phyloP scores from a whole-genome alignment of 1,140 invertebrate genomes.

The Polyergus mexicanus region DNA sequence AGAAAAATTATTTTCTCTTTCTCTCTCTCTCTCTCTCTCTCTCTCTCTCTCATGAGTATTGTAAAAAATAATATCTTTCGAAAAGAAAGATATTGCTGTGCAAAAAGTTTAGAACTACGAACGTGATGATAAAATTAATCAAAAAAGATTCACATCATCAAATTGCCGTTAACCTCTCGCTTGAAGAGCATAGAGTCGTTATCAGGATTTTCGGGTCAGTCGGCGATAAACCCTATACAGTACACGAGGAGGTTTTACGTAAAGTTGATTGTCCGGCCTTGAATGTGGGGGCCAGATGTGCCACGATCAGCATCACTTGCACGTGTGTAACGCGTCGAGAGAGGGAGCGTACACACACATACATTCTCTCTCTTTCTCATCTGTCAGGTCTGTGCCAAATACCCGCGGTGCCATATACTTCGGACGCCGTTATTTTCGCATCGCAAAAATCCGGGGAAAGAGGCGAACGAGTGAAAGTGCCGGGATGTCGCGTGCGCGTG shows the following conservation, averaged over 20 bases:
- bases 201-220: constrained; percentile 27
- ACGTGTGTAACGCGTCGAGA: constrained; percentile 36
- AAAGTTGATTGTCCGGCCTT: constrained; percentile 81
- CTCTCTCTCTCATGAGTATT: not conserved
- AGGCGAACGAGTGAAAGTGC: constrained; percentile 47
- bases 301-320: constrained; percentile 31
- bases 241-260: constrained; percentile 58
- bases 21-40: not conserved
- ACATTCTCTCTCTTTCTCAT: not conserved
- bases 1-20: not conserved
- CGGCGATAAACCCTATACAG: constrained; percentile 25
- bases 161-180: not conserved
- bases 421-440: constrained; percentile 42
- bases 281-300: constrained; percentile 76
- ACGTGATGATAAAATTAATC: not conserved
- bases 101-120: not conserved
- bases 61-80: not conserved
- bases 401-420: constrained; percentile 2
- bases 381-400: constrained; percentile 52
- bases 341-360: not conserved
- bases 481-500: not conserved
- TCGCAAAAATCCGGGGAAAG: constrained; percentile 34
- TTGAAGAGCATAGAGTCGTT: not conserved
- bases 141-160: not conserved
- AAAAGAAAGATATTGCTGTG: not conserved